Evolutionary conservation across 1,140 invertebrate species (phyloP).

Genomic region (Nomia melanderi): DNA sequence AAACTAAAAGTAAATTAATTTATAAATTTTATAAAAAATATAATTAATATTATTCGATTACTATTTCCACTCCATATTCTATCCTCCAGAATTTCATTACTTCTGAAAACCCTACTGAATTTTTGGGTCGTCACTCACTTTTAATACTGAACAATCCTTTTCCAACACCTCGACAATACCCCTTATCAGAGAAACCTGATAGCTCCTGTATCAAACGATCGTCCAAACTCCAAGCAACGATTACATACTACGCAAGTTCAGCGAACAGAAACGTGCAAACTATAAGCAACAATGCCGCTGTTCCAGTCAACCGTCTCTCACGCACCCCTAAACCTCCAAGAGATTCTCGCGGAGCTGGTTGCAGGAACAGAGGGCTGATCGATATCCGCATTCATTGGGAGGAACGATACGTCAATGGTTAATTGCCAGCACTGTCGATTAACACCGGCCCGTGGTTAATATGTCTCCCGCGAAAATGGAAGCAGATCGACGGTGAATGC

Average conservation of each 20-base stretch:
- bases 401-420: slow-evolving; percentile 31
- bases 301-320: slow-evolving; percentile 1
- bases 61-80: too few relatives aligned
- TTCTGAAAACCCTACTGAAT: too few relatives aligned
- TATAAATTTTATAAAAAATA: too few relatives aligned
- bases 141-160: too few relatives aligned
- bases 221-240: too few relatives aligned
- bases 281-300: slow-evolving; percentile 10
- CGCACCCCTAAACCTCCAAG: not conserved
- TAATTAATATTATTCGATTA: too few relatives aligned
- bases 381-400: slow-evolving; percentile 28
- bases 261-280: not conserved
- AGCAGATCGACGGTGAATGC: slow-evolving; percentile 2
- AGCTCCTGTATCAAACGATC: too few relatives aligned
- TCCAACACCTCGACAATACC: too few relatives aligned
- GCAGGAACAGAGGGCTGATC: not conserved
- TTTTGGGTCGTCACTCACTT: too few relatives aligned
- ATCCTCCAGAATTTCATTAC: too few relatives aligned
- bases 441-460: slow-evolving; percentile 24
- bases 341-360: not conserved
- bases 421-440: slow-evolving; percentile 46
- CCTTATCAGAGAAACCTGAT: too few relatives aligned
- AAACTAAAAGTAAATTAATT: too few relatives aligned
- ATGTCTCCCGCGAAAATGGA: slow-evolving; percentile 17
- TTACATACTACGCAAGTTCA: not conserved